These are phyloP conservation scores for Castor canadensis DNA, from an alignment of 2,113 vertebrate genomes.

Conservation along the genomic window DNA sequence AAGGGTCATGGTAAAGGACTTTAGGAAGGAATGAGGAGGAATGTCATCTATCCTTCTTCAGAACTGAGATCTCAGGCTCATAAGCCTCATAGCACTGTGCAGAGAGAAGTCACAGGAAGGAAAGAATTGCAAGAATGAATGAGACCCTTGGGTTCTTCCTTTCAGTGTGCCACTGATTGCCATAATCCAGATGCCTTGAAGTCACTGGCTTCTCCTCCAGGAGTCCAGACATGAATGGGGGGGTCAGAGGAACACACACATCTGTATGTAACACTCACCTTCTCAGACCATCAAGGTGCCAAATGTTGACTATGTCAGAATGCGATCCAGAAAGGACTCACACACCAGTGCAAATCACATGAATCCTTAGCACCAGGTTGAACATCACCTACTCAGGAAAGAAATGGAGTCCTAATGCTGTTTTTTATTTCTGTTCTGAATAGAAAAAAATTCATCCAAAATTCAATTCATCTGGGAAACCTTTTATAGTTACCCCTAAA, in stretches of 20 bases:
- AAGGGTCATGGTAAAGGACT: not conserved
- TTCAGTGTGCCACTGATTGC: not conserved
- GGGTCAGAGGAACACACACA: not conserved
- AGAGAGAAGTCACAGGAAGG: not conserved
- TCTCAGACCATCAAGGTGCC: not conserved
- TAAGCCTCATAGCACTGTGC: not conserved
- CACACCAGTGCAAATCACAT: not conserved
- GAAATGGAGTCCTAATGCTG: not conserved
- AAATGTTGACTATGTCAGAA: not conserved
- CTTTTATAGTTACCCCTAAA: not conserved
- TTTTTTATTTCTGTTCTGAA: not conserved
- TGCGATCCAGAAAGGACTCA: not conserved
- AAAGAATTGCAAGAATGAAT: not conserved
- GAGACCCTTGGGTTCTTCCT: not conserved
- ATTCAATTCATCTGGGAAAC: not conserved
- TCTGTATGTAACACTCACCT: not conserved
- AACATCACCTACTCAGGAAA: not conserved
- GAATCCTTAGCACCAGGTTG: not conserved
- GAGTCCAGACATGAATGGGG: not conserved
- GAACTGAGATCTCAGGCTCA: not conserved
- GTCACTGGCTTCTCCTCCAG: not conserved
- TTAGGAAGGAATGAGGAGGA: not conserved
- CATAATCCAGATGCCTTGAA: not conserved
- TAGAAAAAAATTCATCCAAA: not conserved
- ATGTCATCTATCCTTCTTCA: not conserved